Base-by-base conservation (phyloP, 2,113 vertebrate species). In the Notothenia rossii region DNA sequence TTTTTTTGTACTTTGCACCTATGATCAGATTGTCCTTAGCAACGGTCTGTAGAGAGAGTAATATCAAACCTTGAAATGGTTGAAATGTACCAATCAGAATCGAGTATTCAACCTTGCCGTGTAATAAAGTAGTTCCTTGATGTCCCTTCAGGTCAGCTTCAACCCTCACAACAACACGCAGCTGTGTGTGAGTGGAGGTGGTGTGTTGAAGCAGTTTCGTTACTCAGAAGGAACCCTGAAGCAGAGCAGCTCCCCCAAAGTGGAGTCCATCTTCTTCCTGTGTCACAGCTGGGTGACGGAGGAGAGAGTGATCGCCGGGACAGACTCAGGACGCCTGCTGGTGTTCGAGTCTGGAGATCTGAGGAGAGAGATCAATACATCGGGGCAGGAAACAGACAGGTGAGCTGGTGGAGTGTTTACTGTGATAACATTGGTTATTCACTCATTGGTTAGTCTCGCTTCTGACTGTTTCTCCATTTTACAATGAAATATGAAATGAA, bases 181-280 rank as follows among this genome's bases (percentile, higher is more conserved):
- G 89, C 58, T 99, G 60, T 99, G 97, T 90, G 88, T 97, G 72
- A 97, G 95, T 15, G 98, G 98, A 72, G 91, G 85, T 3, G 94
- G 97, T 3, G 93, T 97, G 64, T 97, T 99, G 72, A 98, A 97
- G 88, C 87, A 97, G 12, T 96, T 97, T 68, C 96, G 95, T 67
- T 97, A 96, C 74, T 55, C 92, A 0, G 96, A 97, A 74, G 97
- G 97, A 69, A 63, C 83, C 65, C 88, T 99, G 84, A 98, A 97
- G 88, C 97, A 97, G 85, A 95, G 88, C 66, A 97, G 94, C 88
- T 94, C 93, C 77, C 82, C 95, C 20, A 98, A 95, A 74, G 90
- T 96, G 83, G 96, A 97, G 54, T 85, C 90, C 4, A 90, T 95
- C 13, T 96, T 97, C 88, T 95, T 96, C 84, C 91, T 98, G 80